Evolutionary conservation across 2,888 invertebrate species (phyloP).

Genomic region (Acrocyrtus sp.): DNA sequence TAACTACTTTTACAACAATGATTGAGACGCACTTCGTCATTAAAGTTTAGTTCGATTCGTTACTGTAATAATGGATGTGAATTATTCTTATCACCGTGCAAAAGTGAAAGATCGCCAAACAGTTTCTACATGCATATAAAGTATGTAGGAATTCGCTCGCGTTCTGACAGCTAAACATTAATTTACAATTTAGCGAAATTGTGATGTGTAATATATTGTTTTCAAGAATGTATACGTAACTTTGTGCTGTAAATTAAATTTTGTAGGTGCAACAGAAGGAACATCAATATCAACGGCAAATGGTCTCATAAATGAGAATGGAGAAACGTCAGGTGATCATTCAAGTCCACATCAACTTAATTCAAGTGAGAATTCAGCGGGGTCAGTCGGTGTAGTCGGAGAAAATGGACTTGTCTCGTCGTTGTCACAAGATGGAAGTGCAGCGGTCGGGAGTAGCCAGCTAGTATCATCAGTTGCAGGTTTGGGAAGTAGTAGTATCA

Average conservation of each 20-base stretch:
- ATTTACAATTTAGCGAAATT: background rate
- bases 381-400: conserved; percentile 31
- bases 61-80: background rate
- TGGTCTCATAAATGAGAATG: conserved; percentile 57
- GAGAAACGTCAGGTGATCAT: conserved; percentile 54
- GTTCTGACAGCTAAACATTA: conserved; percentile 16
- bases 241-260: conserved; percentile 3
- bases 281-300: conserved; percentile 56
- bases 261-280: conserved; percentile 50
- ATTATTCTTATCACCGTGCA: conserved; percentile 30
- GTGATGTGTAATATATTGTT: background rate
- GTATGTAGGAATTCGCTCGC: conserved; percentile 50
- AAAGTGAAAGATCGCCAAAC: conserved; percentile 50
- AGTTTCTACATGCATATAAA: conserved; percentile 41
- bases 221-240: background rate
- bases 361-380: conserved; percentile 33
- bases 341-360: conserved; percentile 52
- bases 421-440: conserved; percentile 42
- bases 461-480: conserved; percentile 12
- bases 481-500: conserved; percentile 45
- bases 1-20: no score
- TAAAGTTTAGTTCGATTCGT: conserved; percentile 11
- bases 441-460: conserved; percentile 17
- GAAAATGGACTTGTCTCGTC: conserved; percentile 58
- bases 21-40: conserved; percentile 10